Evolutionary conservation across 2,113 vertebrate species (phyloP).

Genomic region (Cynopterus brachyotis): DNA sequence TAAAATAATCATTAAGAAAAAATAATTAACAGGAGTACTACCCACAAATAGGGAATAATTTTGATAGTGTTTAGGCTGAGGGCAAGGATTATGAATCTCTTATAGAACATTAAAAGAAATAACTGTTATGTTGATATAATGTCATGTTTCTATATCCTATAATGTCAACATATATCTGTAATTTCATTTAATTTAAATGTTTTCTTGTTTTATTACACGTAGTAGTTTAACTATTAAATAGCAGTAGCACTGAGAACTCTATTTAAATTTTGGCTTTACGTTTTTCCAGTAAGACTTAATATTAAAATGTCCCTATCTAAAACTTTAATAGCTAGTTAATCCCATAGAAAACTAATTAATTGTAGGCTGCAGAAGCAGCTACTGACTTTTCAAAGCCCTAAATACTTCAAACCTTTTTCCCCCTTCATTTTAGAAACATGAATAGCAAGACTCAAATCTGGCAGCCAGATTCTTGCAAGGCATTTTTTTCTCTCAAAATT

Average conservation of each 20-base stretch:
- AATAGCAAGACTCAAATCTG: not conserved
- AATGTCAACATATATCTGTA: not conserved
- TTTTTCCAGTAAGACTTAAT: not conserved
- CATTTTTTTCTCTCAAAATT: not conserved
- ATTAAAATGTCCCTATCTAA: not conserved
- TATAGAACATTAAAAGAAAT: not conserved
- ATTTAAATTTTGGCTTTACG: not conserved
- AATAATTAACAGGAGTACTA: not conserved
- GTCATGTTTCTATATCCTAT: not conserved
- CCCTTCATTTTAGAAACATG: conserved; percentile 28
- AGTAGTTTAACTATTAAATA: conserved; percentile 9
- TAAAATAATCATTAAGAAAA: not conserved
- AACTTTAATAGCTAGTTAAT: not conserved
- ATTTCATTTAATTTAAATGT: not conserved
- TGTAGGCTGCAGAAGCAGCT: not conserved
- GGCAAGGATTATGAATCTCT: not conserved
- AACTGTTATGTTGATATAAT: not conserved
- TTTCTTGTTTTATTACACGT: not conserved
- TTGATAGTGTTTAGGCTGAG: not conserved
- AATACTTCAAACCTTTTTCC: conserved; percentile 56
- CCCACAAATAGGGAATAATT: not conserved
- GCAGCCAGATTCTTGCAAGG: not conserved
- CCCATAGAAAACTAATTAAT: not conserved
- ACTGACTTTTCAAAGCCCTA: not conserved
- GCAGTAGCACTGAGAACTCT: not conserved